phyloP scores from a whole-genome alignment of 30 jellyfish, hydroid and myxozoan species.

The Aurelia aurita region DNA sequence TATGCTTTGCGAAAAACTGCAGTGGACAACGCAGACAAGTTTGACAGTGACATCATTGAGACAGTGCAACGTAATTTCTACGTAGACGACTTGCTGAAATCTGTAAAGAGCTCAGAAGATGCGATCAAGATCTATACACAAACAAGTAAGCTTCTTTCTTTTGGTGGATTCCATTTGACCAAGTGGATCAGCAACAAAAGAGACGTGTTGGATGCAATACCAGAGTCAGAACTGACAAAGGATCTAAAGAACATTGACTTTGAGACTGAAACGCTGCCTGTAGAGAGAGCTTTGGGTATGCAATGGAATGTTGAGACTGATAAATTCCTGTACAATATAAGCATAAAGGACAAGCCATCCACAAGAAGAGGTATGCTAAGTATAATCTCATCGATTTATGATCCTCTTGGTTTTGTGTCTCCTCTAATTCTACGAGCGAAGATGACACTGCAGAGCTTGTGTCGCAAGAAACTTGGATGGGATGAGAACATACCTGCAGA shows the following conservation, averaged over 20 bases:
- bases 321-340: constrained; percentile 22
- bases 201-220: constrained; percentile 44
- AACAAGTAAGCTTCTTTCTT: background rate
- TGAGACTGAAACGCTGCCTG: constrained; percentile 38
- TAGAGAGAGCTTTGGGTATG: constrained; percentile 68
- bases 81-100: constrained; percentile 55
- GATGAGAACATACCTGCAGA: constrained; percentile 35
- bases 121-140: constrained; percentile 25
- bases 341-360: constrained; percentile 31
- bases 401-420: constrained; percentile 72
- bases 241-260: constrained; percentile 34
- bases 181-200: constrained; percentile 24
- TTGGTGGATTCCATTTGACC: constrained; percentile 62
- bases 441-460: constrained; percentile 32
- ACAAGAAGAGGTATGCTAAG: constrained; percentile 56
- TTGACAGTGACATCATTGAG: background rate
- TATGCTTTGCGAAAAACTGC: constrained; percentile 61
- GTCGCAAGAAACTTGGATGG: constrained; percentile 42
- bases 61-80: constrained; percentile 59
- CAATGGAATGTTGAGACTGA: constrained; percentile 59
- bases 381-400: constrained; percentile 45
- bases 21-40: constrained; percentile 23
- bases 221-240: constrained; percentile 31
- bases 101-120: constrained; percentile 8
- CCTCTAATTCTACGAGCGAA: constrained; percentile 55